These are phyloP conservation scores for Erannis defoliaria DNA, from an alignment of 2,888 invertebrate species.

Conservation along the genomic window DNA sequence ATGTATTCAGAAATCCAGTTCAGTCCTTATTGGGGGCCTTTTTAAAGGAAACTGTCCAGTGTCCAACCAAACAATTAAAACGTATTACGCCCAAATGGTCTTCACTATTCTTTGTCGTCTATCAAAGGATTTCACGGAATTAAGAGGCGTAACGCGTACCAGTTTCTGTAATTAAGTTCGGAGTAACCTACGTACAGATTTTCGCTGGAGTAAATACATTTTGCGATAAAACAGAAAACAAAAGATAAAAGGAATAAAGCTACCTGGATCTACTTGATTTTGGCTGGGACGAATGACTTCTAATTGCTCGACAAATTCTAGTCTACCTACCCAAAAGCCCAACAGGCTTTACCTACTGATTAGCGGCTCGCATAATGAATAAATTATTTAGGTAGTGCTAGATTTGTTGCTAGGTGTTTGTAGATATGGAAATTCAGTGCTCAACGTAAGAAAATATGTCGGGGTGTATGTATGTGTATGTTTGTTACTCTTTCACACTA, in stretches of 20 bases:
- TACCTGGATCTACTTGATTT: neutral
- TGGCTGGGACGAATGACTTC: neutral
- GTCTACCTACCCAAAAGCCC: neutral
- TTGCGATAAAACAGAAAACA: neutral
- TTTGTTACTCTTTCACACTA: too few species aligned
- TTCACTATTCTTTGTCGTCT: conserved; percentile 2
- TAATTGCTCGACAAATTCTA: neutral
- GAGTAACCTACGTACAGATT: neutral
- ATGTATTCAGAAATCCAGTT: neutral
- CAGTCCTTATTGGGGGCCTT: neutral
- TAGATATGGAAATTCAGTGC: too few species aligned
- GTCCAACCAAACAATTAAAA: neutral
- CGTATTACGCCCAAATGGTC: conserved; percentile 3
- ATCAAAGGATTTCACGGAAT: conserved; percentile 10
- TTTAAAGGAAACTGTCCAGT: conserved; percentile 1
- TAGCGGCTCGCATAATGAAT: too few species aligned
- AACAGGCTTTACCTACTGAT: too few species aligned
- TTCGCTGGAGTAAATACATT: neutral
- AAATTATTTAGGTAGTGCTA: too few species aligned
- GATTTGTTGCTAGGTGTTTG: too few species aligned
- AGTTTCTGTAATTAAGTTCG: neutral
- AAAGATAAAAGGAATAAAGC: neutral
- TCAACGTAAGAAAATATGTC: too few species aligned
- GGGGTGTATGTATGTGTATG: too few species aligned
- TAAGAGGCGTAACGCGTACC: neutral